phyloP scores from a whole-genome alignment of 2,113 vertebrate species.

The Vulpes ferrilata region DNA sequence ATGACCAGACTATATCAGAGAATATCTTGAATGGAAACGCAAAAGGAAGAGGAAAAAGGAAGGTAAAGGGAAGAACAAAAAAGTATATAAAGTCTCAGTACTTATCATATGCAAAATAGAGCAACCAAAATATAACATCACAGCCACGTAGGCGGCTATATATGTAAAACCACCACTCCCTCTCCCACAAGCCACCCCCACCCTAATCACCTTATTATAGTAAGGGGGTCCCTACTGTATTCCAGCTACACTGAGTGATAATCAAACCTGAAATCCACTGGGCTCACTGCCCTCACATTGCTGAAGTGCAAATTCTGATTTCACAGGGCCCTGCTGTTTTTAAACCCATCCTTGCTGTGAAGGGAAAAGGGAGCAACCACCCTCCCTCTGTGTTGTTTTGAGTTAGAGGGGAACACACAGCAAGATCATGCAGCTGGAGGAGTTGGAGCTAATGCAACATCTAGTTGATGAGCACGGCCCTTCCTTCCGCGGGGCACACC shows the following conservation, averaged over 20 bases:
- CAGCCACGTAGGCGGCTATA: neutral
- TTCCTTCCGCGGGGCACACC: neutral
- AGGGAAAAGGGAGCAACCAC: neutral
- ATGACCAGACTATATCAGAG: neutral
- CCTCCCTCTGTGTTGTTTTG: neutral
- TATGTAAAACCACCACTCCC: neutral
- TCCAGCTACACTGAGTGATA: neutral
- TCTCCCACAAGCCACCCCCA: neutral
- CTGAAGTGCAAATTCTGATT: neutral
- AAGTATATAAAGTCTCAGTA: neutral
- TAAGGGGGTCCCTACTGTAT: neutral
- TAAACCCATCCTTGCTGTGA: neutral
- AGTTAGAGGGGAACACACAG: neutral
- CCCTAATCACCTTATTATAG: no score
- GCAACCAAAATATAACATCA: neutral
- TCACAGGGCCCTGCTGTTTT: neutral
- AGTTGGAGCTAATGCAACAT: neutral
- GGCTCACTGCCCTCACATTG: neutral
- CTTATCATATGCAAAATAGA: neutral
- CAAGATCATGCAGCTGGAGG: neutral
- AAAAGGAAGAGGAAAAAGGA: neutral
- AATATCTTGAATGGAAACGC: neutral
- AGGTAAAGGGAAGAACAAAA: neutral
- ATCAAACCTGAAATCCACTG: neutral
- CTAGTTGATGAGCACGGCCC: neutral